Percentiles rank a stretch among this genome's conserved stretches.
Conservation (phyloP, 1,140 invertebrate genomes). For the Drosophila pallidifrons region DNA sequence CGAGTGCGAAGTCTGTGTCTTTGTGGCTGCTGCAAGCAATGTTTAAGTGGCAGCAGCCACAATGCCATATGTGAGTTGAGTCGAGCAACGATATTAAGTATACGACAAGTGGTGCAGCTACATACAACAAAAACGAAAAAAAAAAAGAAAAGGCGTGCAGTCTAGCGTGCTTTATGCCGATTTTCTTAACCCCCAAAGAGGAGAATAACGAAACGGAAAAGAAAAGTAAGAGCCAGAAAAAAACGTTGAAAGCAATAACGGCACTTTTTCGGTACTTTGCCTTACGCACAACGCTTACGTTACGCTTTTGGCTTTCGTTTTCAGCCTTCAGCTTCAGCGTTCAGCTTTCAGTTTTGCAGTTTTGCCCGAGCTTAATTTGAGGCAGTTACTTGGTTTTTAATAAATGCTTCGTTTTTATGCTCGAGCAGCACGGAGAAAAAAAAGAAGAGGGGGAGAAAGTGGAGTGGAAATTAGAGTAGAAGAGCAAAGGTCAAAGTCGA, state of each 20-base stretch:
- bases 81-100: neutral
- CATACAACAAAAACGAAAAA: no score
- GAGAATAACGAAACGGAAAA: neutral
- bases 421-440: neutral
- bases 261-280: conserved; percentile 26
- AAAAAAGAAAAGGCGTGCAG: conserved; percentile 10
- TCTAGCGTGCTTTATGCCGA: conserved; percentile 31
- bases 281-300: neutral
- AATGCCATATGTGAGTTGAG: conserved; percentile 1
- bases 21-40: neutral
- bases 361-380: conserved; percentile 35
- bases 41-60: neutral
- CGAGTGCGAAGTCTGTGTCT: neutral
- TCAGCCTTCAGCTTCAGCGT: conserved; percentile 4
- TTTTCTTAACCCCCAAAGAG: no score
- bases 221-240: neutral
- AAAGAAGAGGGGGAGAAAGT: no score
- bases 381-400: conserved; percentile 52
- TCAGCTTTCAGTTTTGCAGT: conserved; percentile 16
- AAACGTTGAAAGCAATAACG: conserved; percentile 36
- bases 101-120: no score
- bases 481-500: neutral
- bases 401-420: conserved; percentile 42
- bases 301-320: neutral
- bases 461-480: neutral